Evolutionary conservation across 2,888 invertebrate species (phyloP), one percentile per base, ranked within the genome.

Genomic region (Drosophila nr. perissopoda): DNA sequence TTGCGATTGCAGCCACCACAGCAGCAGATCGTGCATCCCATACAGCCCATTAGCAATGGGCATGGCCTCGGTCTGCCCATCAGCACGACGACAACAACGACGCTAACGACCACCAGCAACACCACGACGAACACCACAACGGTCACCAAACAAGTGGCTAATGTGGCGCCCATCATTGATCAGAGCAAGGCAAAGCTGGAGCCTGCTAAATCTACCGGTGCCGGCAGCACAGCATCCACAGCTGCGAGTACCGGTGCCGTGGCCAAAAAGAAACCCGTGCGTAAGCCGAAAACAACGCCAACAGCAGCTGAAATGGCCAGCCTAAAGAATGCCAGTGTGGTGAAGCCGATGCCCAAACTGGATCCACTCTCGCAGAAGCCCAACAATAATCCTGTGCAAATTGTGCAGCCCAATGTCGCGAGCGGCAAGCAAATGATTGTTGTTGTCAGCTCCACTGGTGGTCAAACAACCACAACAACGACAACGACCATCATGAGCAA

Each of bases 111-210:
- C 34, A 81, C 76, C 40, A 81, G 58, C 40, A 84, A 69, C 71
- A 82, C 75, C 36, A 76, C 92, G 56, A 75, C 80, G 54, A 75
- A 76, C 67, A 78, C 89, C 49, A 82, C 91, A 13, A 91, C 91
- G 4, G 83, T 89, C 29, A 91, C 92, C 21, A 93, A 93, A 45
- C 93, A 93, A 73, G 92, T 93, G 60, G 93, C 93, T 10, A 93
- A 93, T 82, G 93, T 93, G 25, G 93, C 93, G 13, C 93, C 93
- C 27, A 93, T 93, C 21, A 93, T 93, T n/a, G 93, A 93, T 63
- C 92, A 93, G 29, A 93, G 93, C 64, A 93, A 93, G 77, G 92
- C 93, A 4, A 92, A 83, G 33, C 74, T 73, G 78, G 92, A 82
- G 79, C 91, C 75, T 16, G 83, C 62, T 52, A 82, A 80, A 51